A percentile compares a stretch with the other conserved stretches of the same genome.
Conservation (phyloP, 2,113 vertebrate species). For the Apteryx mantelli region DNA sequence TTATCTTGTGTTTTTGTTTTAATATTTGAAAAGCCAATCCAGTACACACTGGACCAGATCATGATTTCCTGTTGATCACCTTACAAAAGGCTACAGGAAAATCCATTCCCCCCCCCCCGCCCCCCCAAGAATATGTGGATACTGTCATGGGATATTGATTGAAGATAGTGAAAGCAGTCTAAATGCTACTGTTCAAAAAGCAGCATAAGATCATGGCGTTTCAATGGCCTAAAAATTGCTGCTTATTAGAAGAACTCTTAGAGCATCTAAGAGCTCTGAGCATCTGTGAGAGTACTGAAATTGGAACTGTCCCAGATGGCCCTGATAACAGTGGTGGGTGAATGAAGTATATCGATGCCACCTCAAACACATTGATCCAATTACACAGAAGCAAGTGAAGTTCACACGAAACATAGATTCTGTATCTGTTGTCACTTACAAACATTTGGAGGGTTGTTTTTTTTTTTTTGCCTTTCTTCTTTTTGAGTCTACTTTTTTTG, state of each 20-base stretch:
- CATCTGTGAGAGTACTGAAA: not conserved
- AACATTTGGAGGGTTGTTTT: not conserved
- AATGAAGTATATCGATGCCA: not conserved
- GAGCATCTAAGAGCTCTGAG: not conserved
- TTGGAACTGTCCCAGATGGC: not conserved
- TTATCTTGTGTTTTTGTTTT: not conserved
- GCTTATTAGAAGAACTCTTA: not conserved
- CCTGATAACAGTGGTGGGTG: not conserved
- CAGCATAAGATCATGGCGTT: not conserved
- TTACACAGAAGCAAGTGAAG: not conserved
- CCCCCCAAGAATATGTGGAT: not conserved
- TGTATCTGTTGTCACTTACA: not conserved
- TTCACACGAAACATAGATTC: not conserved
- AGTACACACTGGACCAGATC: rapidly evolving
- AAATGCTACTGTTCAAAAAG: not conserved
- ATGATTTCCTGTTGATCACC: not conserved
- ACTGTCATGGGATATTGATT: not conserved
- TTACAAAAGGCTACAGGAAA: not conserved
- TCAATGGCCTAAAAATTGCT: not conserved
- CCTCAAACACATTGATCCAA: not conserved
- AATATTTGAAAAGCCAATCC: not conserved
- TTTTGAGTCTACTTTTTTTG: not conserved
- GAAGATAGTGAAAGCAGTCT: not conserved
- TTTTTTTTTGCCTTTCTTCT: not conserved
- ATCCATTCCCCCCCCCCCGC: not conserved